Percentiles rank a stretch among this genome's conserved stretches.
Evolutionary conservation across 2,888 invertebrate species (phyloP).

Genomic region (Empis livida): DNA sequence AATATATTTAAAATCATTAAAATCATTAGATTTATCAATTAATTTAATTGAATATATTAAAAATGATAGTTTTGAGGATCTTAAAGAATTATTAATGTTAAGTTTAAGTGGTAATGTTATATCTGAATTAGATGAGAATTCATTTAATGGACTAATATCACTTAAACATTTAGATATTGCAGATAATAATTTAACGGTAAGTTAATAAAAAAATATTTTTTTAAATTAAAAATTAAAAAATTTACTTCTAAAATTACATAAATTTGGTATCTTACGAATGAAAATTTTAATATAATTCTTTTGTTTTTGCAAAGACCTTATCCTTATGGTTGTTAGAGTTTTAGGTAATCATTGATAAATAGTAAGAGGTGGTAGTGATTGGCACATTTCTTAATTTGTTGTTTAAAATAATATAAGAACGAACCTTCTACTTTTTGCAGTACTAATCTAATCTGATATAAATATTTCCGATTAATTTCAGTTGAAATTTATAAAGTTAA

Average conservation of each 20-base stretch:
- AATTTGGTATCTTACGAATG: too few relatives aligned
- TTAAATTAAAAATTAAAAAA: neutral
- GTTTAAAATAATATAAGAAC: too few relatives aligned
- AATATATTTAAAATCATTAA: slow-evolving; percentile 50
- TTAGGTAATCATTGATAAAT: too few relatives aligned
- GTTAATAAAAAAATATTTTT: slow-evolving; percentile 11
- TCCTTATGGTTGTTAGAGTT: too few relatives aligned
- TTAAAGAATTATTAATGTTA: slow-evolving; percentile 57
- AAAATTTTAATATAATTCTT: too few relatives aligned
- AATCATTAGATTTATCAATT: slow-evolving; percentile 60
- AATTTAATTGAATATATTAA: slow-evolving; percentile 65
- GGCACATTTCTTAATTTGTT: too few relatives aligned
- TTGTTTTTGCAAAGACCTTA: too few relatives aligned
- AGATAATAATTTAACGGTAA: slow-evolving; percentile 65
- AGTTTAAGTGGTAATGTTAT: slow-evolving; percentile 67
- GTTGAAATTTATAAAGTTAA: too few relatives aligned
- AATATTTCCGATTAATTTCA: too few relatives aligned
- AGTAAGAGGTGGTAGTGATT: too few relatives aligned
- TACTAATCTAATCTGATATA: too few relatives aligned
- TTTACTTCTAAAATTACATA: neutral
- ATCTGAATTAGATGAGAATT: slow-evolving; percentile 52
- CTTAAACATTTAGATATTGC: slow-evolving; percentile 62
- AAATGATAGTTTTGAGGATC: slow-evolving; percentile 56
- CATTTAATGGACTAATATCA: slow-evolving; percentile 60
- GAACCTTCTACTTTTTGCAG: too few relatives aligned